Evolutionary conservation across 2,888 invertebrate species (phyloP).

Genomic region (Spisula solida): DNA sequence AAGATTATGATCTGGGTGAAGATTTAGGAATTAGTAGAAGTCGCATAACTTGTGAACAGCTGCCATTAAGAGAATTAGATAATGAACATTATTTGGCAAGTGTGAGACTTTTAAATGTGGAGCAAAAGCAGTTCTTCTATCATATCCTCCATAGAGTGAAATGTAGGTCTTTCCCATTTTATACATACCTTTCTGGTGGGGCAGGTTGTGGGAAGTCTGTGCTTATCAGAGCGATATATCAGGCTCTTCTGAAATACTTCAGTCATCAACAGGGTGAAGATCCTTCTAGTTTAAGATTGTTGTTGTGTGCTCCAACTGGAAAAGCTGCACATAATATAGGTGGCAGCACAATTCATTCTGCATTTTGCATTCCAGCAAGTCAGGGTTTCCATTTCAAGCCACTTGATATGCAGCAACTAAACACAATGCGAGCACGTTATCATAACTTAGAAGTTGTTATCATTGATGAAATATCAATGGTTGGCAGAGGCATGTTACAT

Average conservation of each 20-base stretch:
- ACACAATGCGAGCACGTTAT: conserved; percentile 34
- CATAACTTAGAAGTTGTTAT: conserved; percentile 53
- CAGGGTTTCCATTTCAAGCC: conserved; percentile 57
- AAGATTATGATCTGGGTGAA: conserved; percentile 46
- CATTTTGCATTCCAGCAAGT: conserved; percentile 60
- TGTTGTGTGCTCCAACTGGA: conserved; percentile 71
- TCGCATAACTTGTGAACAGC: background rate
- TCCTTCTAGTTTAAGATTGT: conserved; percentile 49
- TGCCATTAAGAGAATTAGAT: conserved; percentile 36
- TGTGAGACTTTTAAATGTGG: conserved; percentile 46
- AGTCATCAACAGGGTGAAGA: conserved; percentile 44
- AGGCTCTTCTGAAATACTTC: conserved; percentile 37
- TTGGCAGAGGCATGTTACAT: conserved; percentile 69
- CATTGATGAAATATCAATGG: conserved; percentile 77
- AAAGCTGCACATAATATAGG: conserved; percentile 70
- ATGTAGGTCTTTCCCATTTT: conserved; percentile 22
- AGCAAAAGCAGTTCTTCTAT: conserved; percentile 65
- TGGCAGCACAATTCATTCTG: conserved; percentile 65
- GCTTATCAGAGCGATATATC: conserved; percentile 25
- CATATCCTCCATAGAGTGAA: conserved; percentile 55
- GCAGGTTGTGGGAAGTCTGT: conserved; percentile 53
- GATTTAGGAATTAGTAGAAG: conserved; percentile 36
- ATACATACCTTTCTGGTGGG: conserved; percentile 50
- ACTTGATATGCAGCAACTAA: conserved; percentile 64
- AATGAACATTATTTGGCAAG: conserved; percentile 10